A percentile compares a stretch with the other conserved stretches of the same genome.
These are phyloP conservation scores for Parazoanthus swiftii DNA, from an alignment of 92 coral and sea anemone genomes.

Conservation along the genomic window DNA sequence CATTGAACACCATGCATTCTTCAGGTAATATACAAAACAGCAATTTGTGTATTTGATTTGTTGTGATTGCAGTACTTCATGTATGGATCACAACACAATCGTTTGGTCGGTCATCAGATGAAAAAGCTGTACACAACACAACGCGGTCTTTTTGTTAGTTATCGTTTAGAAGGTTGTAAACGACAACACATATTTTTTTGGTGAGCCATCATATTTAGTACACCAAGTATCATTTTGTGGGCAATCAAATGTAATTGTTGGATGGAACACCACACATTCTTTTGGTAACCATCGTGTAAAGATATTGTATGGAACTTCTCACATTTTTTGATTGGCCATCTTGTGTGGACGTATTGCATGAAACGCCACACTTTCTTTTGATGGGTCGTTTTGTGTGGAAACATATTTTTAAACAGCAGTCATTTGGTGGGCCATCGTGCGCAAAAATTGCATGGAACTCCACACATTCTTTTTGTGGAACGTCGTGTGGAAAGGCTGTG, in stretches of 20 bases:
- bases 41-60: background rate
- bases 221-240: too few relatives aligned
- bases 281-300: background rate
- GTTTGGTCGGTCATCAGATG: background rate
- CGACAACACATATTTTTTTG: background rate
- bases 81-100: background rate
- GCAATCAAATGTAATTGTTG: too few relatives aligned
- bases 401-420: too few relatives aligned
- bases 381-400: background rate
- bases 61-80: too few relatives aligned
- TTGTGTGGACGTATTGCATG: background rate
- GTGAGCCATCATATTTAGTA: too few relatives aligned
- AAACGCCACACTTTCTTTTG: background rate
- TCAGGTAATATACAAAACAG: constrained; percentile 62
- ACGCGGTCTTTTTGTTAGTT: background rate
- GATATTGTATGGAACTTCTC: too few relatives aligned
- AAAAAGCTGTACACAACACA: background rate
- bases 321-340: background rate
- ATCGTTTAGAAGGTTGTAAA: too few relatives aligned
- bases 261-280: background rate
- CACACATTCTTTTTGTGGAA: too few relatives aligned
- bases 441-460: too few relatives aligned
- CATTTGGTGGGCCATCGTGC: too few relatives aligned
- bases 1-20: constrained; percentile 92
- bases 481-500: too few relatives aligned